Conservation (phyloP, 1,140 invertebrate species). For the Asbolus verrucosus region DNA sequence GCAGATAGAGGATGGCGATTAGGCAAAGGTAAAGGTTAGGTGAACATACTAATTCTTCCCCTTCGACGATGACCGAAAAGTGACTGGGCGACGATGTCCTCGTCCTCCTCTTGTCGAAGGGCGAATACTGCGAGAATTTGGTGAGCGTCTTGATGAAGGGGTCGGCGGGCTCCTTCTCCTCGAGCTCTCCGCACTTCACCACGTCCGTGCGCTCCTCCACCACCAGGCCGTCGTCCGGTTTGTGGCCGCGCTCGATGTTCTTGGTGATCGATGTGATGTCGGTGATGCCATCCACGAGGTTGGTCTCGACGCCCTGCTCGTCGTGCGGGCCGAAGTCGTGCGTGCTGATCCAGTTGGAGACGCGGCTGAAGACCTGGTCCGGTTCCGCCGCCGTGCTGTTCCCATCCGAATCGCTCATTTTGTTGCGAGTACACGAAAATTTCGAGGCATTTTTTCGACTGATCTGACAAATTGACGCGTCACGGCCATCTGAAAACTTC, state of each 20-base stretch:
- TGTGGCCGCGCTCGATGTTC: constrained; percentile 24
- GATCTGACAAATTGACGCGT: not conserved
- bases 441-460: constrained; percentile 33
- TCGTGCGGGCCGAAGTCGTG: constrained; percentile 56
- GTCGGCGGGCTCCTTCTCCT: constrained; percentile 32
- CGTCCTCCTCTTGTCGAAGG: constrained; percentile 44
- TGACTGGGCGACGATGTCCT: constrained; percentile 48
- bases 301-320: constrained; percentile 3
- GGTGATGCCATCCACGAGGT: constrained; percentile 44
- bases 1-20: constrained; percentile 7
- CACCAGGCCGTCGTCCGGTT: constrained; percentile 37
- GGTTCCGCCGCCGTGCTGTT: constrained; percentile 13
- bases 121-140: constrained; percentile 53
- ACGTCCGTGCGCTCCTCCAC: constrained; percentile 54
- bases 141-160: constrained; percentile 48
- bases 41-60: constrained; percentile 58
- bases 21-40: constrained; percentile 34
- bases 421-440: constrained; percentile 29
- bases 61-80: constrained; percentile 59
- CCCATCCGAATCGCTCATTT: constrained; percentile 43
- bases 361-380: constrained; percentile 55
- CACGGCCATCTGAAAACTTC: constrained; percentile 1
- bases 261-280: constrained; percentile 58
- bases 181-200: constrained; percentile 41
- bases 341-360: constrained; percentile 59